Evolutionary conservation across 2,113 vertebrate species (phyloP).

Genomic region (Balaeniceps rex): DNA sequence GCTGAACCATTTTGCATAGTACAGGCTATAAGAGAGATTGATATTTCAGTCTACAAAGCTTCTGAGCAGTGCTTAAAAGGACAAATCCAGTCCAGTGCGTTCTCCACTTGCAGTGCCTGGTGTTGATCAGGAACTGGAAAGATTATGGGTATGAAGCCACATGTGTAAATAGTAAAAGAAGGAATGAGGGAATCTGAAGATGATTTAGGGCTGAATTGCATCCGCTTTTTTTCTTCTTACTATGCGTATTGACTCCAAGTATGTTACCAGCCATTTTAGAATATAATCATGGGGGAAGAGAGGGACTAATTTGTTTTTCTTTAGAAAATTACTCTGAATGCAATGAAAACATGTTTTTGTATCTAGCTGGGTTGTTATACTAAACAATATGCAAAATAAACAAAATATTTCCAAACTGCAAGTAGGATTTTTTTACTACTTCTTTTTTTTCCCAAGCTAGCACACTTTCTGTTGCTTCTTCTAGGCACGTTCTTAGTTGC

Average conservation of each 20-base stretch:
- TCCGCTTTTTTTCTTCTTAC: neutral
- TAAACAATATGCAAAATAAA: conserved; percentile 57
- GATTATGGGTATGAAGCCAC: neutral
- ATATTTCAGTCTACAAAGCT: neutral
- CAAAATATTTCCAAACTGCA: conserved; percentile 29
- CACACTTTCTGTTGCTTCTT: neutral
- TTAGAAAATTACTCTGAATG: conserved; percentile 42
- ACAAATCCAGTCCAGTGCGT: neutral
- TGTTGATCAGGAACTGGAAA: neutral
- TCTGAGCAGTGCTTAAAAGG: neutral
- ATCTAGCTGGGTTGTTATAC: conserved; percentile 37
- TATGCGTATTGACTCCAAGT: neutral
- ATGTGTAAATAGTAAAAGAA: conserved; percentile 40
- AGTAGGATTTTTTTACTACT: neutral
- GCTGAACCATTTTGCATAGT: neutral
- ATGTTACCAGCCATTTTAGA: conserved; percentile 30
- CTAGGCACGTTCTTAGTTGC: neutral
- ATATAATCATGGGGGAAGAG: neutral
- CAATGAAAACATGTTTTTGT: conserved; percentile 50
- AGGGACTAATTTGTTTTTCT: neutral
- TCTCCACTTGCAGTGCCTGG: neutral
- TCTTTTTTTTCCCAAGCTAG: neutral
- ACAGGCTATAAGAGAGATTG: neutral
- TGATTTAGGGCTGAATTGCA: conserved; percentile 54
- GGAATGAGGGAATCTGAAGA: conserved; percentile 34